Evolutionary conservation across 2,888 invertebrate species (phyloP).

Genomic region (Microdon myrmicae): DNA sequence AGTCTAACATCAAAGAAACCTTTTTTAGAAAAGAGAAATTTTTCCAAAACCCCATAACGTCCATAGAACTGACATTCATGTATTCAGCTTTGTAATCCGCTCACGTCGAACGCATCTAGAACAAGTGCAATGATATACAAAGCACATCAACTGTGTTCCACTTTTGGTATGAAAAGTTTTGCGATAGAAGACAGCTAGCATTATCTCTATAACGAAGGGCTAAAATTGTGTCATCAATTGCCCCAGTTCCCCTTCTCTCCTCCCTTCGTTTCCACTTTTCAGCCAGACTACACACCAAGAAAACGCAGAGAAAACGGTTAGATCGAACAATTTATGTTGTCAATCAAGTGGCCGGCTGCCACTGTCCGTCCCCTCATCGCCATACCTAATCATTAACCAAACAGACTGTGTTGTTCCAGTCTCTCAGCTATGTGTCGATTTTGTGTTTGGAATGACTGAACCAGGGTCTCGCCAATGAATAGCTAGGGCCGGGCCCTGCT

Average conservation of each 20-base stretch:
- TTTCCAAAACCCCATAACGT: constrained; percentile 15
- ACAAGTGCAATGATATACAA: constrained; percentile 12
- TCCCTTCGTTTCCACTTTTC: not conserved
- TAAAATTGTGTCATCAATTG: constrained; percentile 42
- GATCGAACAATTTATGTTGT: constrained; percentile 37
- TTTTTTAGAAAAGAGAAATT: too few relatives aligned
- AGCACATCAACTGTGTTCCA: constrained; percentile 23
- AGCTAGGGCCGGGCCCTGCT: constrained; percentile 20
- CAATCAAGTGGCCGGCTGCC: constrained; percentile 30
- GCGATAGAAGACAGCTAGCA: constrained; percentile 26
- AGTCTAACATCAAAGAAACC: too few relatives aligned
- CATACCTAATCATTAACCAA: constrained; percentile 37
- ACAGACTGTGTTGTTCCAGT: constrained; percentile 22
- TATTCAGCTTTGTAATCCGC: constrained; percentile 13
- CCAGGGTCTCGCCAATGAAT: constrained; percentile 8
- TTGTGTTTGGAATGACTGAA: constrained; percentile 25
- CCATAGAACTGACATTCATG: constrained; percentile 10
- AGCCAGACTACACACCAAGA: constrained; percentile 1
- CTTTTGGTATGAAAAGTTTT: constrained; percentile 36
- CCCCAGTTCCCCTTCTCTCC: constrained; percentile 19
- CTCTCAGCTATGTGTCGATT: constrained; percentile 26
- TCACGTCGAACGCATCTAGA: constrained; percentile 32
- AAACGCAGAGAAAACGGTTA: constrained; percentile 10
- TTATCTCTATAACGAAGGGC: constrained; percentile 19
- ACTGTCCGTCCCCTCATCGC: too few relatives aligned